A percentile compares a stretch with the other conserved stretches of the same genome.
These are phyloP conservation scores for Clepsis dumicolana DNA, from an alignment of 2,888 invertebrate genomes.

Conservation along the genomic window DNA sequence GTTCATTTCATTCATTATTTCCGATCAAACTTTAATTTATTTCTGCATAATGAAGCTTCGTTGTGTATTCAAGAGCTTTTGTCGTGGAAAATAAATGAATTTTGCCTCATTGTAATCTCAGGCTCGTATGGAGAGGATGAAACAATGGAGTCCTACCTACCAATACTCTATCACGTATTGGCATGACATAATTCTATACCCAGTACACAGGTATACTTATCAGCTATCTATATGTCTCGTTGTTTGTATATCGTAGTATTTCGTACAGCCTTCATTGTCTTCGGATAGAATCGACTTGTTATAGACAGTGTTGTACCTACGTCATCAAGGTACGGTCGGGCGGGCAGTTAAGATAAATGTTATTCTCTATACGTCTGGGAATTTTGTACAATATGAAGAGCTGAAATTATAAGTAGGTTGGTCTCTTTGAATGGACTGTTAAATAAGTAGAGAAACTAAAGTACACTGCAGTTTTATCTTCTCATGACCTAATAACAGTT, in stretches of 20 bases:
- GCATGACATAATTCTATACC: neutral
- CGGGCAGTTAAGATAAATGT: slow-evolving; percentile 9
- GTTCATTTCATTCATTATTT: slow-evolving; percentile 9
- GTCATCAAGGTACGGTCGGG: slow-evolving; percentile 24
- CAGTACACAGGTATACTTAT: neutral
- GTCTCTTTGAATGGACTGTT: neutral
- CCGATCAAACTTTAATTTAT: slow-evolving; percentile 21
- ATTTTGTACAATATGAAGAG: slow-evolving; percentile 1
- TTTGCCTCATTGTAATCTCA: slow-evolving; percentile 44
- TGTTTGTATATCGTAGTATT: slow-evolving; percentile 42
- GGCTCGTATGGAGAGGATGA: slow-evolving; percentile 6
- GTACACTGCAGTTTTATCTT: no score
- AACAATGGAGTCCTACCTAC: slow-evolving; percentile 14
- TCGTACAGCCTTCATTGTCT: slow-evolving; percentile 50
- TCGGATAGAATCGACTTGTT: slow-evolving; percentile 50
- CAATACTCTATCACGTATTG: slow-evolving; percentile 46
- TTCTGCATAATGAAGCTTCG: slow-evolving; percentile 33
- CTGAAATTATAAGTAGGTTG: neutral
- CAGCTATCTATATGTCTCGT: neutral
- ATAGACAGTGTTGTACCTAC: slow-evolving; percentile 38
- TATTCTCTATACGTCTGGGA: slow-evolving; percentile 5
- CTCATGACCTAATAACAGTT: no score
- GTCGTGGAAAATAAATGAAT: slow-evolving; percentile 52
- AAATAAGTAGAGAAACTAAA: neutral
- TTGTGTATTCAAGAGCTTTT: slow-evolving; percentile 48